These are phyloP conservation scores for Merodon equestris DNA, from an alignment of 2,888 invertebrate species.

Conservation along the genomic window DNA sequence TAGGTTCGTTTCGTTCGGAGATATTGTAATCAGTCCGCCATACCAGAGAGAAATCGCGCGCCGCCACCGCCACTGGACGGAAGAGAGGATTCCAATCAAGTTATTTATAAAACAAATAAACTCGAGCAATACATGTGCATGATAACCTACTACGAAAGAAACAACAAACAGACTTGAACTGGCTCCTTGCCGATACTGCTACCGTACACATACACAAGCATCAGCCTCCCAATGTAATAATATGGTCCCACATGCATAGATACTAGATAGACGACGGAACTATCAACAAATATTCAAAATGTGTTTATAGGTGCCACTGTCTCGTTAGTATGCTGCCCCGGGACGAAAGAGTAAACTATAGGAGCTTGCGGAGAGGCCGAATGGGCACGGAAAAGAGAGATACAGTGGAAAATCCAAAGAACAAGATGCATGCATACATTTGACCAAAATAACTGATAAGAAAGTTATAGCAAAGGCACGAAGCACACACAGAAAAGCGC, in stretches of 20 bases:
- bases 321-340: no score
- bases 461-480: constrained; percentile 33
- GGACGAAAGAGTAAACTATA: no score
- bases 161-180: background rate
- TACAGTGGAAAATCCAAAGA: constrained; percentile 33
- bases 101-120: constrained; percentile 68
- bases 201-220: background rate
- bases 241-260: constrained; percentile 1
- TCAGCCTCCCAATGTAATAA: no score
- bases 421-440: constrained; percentile 58
- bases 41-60: constrained; percentile 58
- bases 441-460: constrained; percentile 65
- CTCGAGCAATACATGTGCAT: constrained; percentile 57
- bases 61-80: constrained; percentile 17
- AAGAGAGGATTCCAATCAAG: constrained; percentile 66
- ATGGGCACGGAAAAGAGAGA: background rate
- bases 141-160: constrained; percentile 30
- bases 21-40: constrained; percentile 33
- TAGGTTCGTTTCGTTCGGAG: constrained; percentile 4
- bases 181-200: background rate
- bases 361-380: constrained; percentile 8
- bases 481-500: constrained; percentile 5
- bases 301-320: background rate
- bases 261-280: no score
- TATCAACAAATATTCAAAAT: no score